Conservation (phyloP, 2,888 invertebrate genomes). For the Phania funesta region DNA sequence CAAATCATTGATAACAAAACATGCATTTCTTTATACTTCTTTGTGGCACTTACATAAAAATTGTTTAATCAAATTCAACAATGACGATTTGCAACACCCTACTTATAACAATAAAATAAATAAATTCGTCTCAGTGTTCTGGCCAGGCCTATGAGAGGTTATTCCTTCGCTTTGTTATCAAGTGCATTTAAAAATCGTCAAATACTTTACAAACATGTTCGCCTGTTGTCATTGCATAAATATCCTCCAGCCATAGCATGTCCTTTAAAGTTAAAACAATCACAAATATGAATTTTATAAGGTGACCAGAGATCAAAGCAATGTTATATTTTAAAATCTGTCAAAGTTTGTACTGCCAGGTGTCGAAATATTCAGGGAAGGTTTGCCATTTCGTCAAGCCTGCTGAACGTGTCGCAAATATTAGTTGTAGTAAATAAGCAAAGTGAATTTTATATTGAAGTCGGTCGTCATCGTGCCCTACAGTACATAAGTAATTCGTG, state of each 20-base stretch:
- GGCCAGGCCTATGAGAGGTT: neutral
- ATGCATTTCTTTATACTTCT: neutral
- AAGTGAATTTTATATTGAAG: too few species aligned
- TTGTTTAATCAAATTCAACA: neutral
- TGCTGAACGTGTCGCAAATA: too few species aligned
- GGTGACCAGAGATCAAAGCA: too few species aligned
- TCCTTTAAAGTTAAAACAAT: neutral
- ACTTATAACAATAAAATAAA: neutral
- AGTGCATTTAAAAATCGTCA: neutral
- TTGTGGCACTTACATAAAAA: neutral
- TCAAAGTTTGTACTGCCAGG: too few species aligned
- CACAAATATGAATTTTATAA: neutral
- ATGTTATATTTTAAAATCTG: too few species aligned
- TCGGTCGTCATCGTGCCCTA: too few species aligned
- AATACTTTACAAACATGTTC: neutral
- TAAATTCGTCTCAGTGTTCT: neutral
- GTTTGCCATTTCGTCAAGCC: too few species aligned
- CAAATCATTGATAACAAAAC: neutral
- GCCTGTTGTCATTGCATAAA: neutral
- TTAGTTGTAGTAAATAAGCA: too few species aligned
- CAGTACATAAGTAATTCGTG: too few species aligned
- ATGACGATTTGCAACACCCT: neutral
- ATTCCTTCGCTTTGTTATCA: neutral
- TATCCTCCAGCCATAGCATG: neutral
- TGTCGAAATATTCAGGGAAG: too few species aligned